Conservation (phyloP, 2,113 vertebrate genomes). For the Thamnaconus septentrionalis region DNA sequence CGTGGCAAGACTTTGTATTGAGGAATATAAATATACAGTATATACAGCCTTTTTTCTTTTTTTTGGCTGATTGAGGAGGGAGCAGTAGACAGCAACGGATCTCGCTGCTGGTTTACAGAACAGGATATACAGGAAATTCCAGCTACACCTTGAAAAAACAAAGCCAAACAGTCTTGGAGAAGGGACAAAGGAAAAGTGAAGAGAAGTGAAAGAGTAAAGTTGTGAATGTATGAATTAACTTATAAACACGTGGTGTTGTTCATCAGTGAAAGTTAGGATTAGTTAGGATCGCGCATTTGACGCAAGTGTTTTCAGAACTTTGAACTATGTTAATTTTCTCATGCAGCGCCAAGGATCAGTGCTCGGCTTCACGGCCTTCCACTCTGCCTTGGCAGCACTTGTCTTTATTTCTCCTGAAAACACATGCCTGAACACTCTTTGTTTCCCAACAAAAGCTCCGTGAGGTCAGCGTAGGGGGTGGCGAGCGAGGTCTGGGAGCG, state of each 20-base stretch:
- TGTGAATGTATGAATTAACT: too few relatives aligned
- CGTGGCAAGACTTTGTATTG: too few relatives aligned
- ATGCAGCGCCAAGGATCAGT: neutral
- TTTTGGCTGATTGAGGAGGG: neutral
- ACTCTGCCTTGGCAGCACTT: conserved; percentile 31
- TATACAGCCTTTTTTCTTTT: neutral
- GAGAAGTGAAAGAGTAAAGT: neutral
- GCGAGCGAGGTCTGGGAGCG: conserved; percentile 39
- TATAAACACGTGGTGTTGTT: too few relatives aligned
- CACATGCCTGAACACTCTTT: conserved; percentile 72
- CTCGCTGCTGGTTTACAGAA: conserved; percentile 42
- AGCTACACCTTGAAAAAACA: conserved; percentile 64
- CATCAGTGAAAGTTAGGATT: too few relatives aligned
- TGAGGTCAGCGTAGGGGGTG: conserved; percentile 64
- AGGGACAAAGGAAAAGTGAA: neutral
- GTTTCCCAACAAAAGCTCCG: conserved; percentile 72
- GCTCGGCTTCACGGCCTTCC: conserved; percentile 27
- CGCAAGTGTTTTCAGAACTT: too few relatives aligned
- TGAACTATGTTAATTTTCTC: too few relatives aligned
- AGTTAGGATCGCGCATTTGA: too few relatives aligned
- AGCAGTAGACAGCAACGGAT: conserved; percentile 11
- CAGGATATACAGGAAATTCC: conserved; percentile 78
- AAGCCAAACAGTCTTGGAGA: conserved; percentile 4
- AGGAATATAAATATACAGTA: too few relatives aligned
- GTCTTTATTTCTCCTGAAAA: conserved; percentile 73